A percentile compares a stretch with the other conserved stretches of the same genome.
Conservation (phyloP, 2,888 invertebrate species). For the Pecten maximus region DNA sequence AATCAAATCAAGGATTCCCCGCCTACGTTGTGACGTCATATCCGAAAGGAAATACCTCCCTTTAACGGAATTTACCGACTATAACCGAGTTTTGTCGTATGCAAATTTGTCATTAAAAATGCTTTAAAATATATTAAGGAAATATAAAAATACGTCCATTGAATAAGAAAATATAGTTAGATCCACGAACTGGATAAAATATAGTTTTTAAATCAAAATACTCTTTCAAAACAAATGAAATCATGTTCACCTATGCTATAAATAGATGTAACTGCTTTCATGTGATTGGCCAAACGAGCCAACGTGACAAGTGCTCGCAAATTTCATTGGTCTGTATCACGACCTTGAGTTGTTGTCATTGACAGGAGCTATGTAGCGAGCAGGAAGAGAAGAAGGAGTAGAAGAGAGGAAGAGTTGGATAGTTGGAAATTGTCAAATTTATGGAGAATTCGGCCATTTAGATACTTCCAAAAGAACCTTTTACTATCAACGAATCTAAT, state of each 20-base stretch:
- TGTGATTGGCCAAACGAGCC: conserved; percentile 48
- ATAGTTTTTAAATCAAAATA: background rate
- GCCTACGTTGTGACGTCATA: conserved; percentile 74
- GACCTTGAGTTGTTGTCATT: conserved; percentile 45
- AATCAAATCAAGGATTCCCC: conserved; percentile 73
- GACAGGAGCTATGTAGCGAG: conserved; percentile 42
- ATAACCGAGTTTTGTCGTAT: conserved; percentile 46
- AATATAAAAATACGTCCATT: background rate
- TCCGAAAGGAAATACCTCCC: conserved; percentile 62
- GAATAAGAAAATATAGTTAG: background rate
- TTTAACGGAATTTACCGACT: conserved; percentile 49
- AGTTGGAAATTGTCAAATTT: conserved; percentile 56
- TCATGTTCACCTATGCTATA: background rate
- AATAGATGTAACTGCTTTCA: background rate
- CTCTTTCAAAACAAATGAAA: conserved; percentile 24
- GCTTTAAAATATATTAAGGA: background rate
- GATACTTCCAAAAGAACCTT: background rate
- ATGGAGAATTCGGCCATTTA: conserved; percentile 33
- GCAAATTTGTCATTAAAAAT: background rate
- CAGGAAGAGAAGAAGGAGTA: conserved; percentile 55
- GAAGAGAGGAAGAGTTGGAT: conserved; percentile 55
- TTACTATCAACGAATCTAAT: background rate
- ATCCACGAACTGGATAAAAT: background rate
- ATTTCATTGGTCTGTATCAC: conserved; percentile 56
- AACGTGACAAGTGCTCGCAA: conserved; percentile 52